Percentiles rank a stretch among this genome's conserved stretches.
Evolutionary conservation across 2,797 vertebrate species (phyloP).

Genomic region (Setipinna tenuifilis): DNA sequence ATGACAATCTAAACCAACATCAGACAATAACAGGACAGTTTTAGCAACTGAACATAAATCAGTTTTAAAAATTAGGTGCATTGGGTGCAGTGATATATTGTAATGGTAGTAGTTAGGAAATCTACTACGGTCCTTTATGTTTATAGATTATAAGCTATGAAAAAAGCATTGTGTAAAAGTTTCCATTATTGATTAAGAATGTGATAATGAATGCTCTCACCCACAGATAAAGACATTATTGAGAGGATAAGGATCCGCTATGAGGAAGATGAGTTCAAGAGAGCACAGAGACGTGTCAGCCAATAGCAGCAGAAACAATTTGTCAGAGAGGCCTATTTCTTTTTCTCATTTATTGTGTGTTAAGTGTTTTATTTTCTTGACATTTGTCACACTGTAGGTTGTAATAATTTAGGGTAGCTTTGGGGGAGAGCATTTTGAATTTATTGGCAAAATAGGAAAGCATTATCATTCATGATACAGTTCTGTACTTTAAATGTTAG

Average conservation of each 20-base stretch:
- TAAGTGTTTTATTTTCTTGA: not conserved
- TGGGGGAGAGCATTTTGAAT: not conserved
- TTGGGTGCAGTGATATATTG: too few species aligned
- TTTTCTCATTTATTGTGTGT: not conserved
- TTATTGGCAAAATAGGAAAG: not conserved
- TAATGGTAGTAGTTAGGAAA: not conserved
- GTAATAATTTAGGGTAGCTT: not conserved
- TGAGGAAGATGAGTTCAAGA: conserved; percentile 40
- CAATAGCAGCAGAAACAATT: conserved; percentile 7
- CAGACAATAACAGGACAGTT: not conserved
- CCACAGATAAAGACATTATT: conserved; percentile 33
- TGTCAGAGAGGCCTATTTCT: not conserved
- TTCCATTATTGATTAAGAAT: not conserved
- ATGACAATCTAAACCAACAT: not conserved
- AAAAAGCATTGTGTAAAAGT: not conserved
- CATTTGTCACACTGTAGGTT: not conserved
- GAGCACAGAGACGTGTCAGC: conserved; percentile 24
- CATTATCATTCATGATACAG: not conserved
- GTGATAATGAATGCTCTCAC: not conserved
- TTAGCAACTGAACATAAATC: not conserved
- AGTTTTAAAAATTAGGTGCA: too few species aligned
- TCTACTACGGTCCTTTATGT: not conserved
- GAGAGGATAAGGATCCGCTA: conserved; percentile 42
- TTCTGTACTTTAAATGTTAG: not conserved
- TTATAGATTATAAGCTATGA: not conserved